A percentile compares a stretch with the other conserved stretches of the same genome.
Conservation (phyloP, 2,888 invertebrate species). For the Nymphalis polychloros region DNA sequence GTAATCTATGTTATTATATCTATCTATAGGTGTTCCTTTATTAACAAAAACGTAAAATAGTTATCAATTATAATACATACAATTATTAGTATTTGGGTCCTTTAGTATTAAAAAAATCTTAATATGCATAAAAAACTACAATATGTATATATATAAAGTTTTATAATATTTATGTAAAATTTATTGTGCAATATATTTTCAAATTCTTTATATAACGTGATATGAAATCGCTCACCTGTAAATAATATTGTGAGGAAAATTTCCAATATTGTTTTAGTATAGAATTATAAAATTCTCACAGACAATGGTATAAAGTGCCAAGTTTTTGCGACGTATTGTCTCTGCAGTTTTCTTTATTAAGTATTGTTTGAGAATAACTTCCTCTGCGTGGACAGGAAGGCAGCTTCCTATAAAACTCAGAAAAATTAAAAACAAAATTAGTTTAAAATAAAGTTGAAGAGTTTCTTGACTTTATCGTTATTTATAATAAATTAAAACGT, state of each 20-base stretch:
- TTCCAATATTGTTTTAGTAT: slow-evolving; percentile 15
- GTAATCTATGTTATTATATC: too few relatives aligned
- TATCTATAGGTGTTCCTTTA: too few relatives aligned
- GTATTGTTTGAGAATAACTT: slow-evolving; percentile 19
- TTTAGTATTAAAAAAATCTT: too few relatives aligned
- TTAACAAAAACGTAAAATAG: too few relatives aligned
- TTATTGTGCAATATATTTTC: too few relatives aligned
- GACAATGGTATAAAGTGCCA: slow-evolving; percentile 22
- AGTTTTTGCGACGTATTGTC: slow-evolving; percentile 14
- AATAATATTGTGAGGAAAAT: not conserved
- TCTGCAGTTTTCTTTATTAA: slow-evolving; percentile 24
- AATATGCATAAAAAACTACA: too few relatives aligned
- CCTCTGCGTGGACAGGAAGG: slow-evolving; percentile 10
- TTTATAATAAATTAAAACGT: not conserved
- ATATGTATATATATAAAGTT: not conserved
- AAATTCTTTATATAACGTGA: too few relatives aligned
- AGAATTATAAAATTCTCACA: slow-evolving; percentile 5
- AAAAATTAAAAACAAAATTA: not conserved
- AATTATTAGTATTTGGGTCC: too few relatives aligned
- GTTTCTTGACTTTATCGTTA: not conserved
- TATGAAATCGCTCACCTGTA: slow-evolving; percentile 2
- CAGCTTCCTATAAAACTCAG: slow-evolving; percentile 5
- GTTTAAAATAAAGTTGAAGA: not conserved
- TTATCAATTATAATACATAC: too few relatives aligned
- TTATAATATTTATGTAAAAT: not conserved